These are phyloP conservation scores for Romanogobio albipinnatus DNA, from an alignment of 2,113 vertebrate genomes.

Conservation along the genomic window DNA sequence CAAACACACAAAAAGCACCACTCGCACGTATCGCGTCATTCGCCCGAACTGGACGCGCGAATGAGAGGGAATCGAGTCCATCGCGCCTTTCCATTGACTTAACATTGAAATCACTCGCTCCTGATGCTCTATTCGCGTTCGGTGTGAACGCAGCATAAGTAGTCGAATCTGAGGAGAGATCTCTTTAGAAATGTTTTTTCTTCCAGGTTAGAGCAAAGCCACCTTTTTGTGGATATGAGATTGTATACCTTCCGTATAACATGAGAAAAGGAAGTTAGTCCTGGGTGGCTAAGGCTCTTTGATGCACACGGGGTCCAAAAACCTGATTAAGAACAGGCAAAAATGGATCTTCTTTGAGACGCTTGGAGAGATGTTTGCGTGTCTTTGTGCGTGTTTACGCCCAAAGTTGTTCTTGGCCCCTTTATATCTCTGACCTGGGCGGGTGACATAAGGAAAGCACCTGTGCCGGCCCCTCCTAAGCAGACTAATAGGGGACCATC, in stretches of 20 bases:
- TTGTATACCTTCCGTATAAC: background rate
- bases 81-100: no score
- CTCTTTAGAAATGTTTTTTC: conserved; percentile 1
- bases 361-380: background rate
- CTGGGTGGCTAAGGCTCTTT: no score
- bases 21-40: no score
- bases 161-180: conserved; percentile 10
- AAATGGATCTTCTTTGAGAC: background rate
- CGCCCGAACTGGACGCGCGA: no score
- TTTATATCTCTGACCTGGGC: conserved; percentile 54
- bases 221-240: background rate
- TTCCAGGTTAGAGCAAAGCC: background rate
- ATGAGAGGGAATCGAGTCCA: no score
- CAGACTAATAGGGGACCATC: conserved; percentile 67
- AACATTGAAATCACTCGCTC: no score
- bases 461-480: conserved; percentile 62
- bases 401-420: background rate
- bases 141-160: no score
- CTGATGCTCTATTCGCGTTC: no score
- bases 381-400: background rate
- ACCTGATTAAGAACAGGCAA: background rate
- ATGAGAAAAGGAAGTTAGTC: background rate
- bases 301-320: background rate
- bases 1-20: no score
- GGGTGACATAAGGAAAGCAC: conserved; percentile 57